Evolutionary conservation across 2,113 vertebrate genomes (phyloP), one percentile per base, ranked within the genome.

Genomic region (Pterophyllum scalare): DNA sequence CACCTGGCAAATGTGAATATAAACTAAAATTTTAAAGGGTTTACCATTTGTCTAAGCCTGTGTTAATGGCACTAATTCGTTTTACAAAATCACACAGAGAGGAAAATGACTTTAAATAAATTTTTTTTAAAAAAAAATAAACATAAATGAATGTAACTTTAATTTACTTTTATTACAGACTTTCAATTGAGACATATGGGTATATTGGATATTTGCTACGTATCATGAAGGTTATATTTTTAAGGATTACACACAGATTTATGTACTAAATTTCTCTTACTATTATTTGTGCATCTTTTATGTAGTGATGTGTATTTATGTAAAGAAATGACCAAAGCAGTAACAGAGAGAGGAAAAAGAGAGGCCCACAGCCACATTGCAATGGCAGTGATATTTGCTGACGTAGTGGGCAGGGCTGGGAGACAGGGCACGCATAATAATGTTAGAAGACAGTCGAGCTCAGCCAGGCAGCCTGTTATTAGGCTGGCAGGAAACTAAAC

Each of bases 311-410:
- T 76, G 57, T 52, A n/a, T 72, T 52, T 70, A 40, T 81, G 8
- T 56, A 70, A 31, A 46, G 26, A 59, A 79, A 59, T 56, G 35
- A 40, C 75, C 82, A 76, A 52, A 64, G 75, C 22, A 59, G 64
- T 46, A 57, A 38, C 40, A 35, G 28, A 79, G 56, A 26, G 81
- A 67, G 79, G 79, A 64, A 54, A 35, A 75, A 81, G 67, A 49
- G 38, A 46, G 43, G 81, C 59, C 74, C 77, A 85, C 76, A 84
- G 85, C 77, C 80, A 85, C 67, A 83, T 2, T 81, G 76, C 84
- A 87, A 35, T 81, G 85, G 78, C 84, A 81, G 57, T 10, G 1
- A 86, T 91, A 92, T 90, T 86, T 93, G 89, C 88, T 91, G 91
- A 91, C 57, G 77, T 81, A 85, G 87, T 87, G 86, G 70, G 89